Evolutionary conservation across 2,888 invertebrate genomes (phyloP), one percentile per base, ranked within the genome.

Genomic region (Marasmarcha lunaedactyla): DNA sequence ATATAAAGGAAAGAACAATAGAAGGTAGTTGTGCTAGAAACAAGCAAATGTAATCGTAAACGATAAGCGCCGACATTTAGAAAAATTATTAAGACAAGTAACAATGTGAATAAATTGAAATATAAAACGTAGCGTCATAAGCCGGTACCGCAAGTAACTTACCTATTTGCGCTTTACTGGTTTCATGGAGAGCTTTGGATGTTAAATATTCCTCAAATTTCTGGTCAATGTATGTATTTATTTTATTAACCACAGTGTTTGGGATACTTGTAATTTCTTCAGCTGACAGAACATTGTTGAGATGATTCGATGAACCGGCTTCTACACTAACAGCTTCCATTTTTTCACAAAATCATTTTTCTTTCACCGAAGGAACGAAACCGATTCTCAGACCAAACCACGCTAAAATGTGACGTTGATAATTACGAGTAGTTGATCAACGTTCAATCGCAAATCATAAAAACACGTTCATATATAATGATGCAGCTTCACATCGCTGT

Each of bases 151-250:
- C 20, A 3, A n/a, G n/a, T n/a, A n/a, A 48, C 67, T 69, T 63
- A 91, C 91, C 90, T 55, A 87, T 84, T 59, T 85, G 86, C 45
- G 81, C 79, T 63, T 86, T 86, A 52, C 84, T 86, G 44, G 88
- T 87, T 74, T 91, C 91, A 45, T 89, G 88, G 20, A 92, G 83
- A 2, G 92, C 92, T 70, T 89, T 91, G 15, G 89, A 86, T 41
- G 90, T 90, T 53, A 91, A 79, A 49, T 88, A 89, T 63, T 90
- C 89, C 54, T 90, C 90, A 58, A 90, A 88, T 62, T 88, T 88
- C 42, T 85, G 50, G 43, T 79, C 81, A 53, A 81, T 78, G 45
- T 72, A 79, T 2, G 51, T 64, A 52, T 88, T 88, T 33, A 93
- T 77, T 72, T 92, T 92, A 49, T 84, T 57, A 40, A 65, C 67